Conservation (phyloP, 2,113 vertebrate species). For the Ictalurus furcatus region DNA sequence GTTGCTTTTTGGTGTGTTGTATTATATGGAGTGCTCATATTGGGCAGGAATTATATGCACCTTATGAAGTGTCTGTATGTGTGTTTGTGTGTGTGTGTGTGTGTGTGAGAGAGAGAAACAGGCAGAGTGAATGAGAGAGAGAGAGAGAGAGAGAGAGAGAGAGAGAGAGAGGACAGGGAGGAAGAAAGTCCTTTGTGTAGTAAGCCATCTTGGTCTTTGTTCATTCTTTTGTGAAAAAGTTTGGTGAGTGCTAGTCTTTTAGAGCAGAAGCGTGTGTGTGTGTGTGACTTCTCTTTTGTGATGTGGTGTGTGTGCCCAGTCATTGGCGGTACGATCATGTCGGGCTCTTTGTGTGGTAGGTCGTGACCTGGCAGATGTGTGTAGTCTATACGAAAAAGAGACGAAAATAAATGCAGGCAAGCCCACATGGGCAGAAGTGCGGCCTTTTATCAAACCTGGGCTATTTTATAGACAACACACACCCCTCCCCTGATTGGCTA, state of each 20-base stretch:
- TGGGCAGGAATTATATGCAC: too few species aligned
- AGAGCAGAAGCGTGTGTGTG: slow-evolving; percentile 38
- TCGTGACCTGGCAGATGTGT: slow-evolving; percentile 73
- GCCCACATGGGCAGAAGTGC: neutral
- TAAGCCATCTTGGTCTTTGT: slow-evolving; percentile 4
- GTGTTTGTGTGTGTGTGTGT: neutral
- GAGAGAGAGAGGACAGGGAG: too few species aligned
- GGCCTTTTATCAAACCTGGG: neutral
- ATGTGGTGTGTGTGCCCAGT: slow-evolving; percentile 18
- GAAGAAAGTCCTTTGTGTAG: slow-evolving; percentile 5
- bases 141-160: neutral
- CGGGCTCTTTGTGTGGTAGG: slow-evolving; percentile 47
- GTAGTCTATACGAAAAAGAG: slow-evolving; percentile 48
- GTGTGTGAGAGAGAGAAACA: neutral
- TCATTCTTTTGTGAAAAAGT: slow-evolving; percentile 25
- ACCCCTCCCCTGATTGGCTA: neutral
- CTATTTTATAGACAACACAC: neutral
- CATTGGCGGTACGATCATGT: slow-evolving; percentile 33
- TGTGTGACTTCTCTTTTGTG: slow-evolving; percentile 44
- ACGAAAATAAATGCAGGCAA: slow-evolving; percentile 26
- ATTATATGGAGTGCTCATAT: neutral
- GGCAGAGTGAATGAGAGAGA: neutral
- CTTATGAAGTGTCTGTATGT: neutral
- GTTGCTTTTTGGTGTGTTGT: neutral
- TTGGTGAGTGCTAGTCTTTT: slow-evolving; percentile 9